Base-by-base conservation (phyloP, 1,140 invertebrate genomes). In the Zaprionus africanus region DNA sequence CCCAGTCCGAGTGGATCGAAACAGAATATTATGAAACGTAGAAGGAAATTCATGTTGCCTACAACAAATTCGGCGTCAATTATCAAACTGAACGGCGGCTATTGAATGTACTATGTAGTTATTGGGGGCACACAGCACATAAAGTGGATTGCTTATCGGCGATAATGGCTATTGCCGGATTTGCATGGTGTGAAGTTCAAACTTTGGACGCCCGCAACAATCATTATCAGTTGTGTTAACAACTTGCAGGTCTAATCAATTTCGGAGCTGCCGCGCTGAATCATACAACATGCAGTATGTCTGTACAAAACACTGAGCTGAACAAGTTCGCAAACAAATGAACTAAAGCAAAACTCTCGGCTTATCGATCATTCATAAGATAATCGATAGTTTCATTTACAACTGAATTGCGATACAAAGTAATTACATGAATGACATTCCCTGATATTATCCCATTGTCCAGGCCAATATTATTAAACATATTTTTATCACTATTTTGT, bases 1-100 rank as follows among this genome's bases (percentile, higher is more conserved):
- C 84, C 81, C 17, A 93, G 54, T 0, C 92, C 92, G 31, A 92
- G 80, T 9, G 92, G 92, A 78, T 92, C 92, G 19, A 91, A 57
- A 60, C 79, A 82, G 49, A 92, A 92, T 6, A 92, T 63, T 4
- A 91, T 77, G 34, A 92, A 91, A 46, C 91, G 91, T 46, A 92
- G 53, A 31, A 92, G 62, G 56, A 92, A 78, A 71, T 91, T 91
- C 91, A 92, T 92, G 56, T n/a, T 69, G 65, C 58, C 56, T 64
- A 54, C 24, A 68, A 70, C 54, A 79, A 31, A 49, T 36, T 34
- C 1, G 41, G 66, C 49, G 41, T 60, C 31, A 31, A 38, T 12
- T 69, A 56, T 62, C 53, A 36, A 70, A 63, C 59, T 70, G 43
- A 28, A 15, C 53, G 36, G n/a, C 54, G 53, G 61, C 58, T 72